Conservation (phyloP, 2,888 invertebrate genomes). For the Lumbricus terrestris region DNA sequence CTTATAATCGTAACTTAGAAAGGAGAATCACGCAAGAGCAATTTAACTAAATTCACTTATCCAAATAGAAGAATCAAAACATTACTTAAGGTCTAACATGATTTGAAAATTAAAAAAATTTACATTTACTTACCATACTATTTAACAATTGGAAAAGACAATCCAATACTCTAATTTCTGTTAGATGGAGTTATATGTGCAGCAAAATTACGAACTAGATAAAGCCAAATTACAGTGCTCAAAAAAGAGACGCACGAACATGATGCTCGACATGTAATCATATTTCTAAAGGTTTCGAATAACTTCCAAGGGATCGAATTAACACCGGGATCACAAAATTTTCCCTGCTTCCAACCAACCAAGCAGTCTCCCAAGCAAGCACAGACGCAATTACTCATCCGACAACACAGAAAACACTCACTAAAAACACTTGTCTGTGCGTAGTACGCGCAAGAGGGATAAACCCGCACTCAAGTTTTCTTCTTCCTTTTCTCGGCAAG, state of each 20-base stretch:
- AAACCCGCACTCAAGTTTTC: neutral
- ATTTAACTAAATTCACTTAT: neutral
- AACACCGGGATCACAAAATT: neutral
- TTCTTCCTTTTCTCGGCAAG: conserved; percentile 45
- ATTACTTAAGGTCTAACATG: neutral
- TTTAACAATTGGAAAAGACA: neutral
- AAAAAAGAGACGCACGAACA: neutral
- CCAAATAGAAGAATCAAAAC: neutral
- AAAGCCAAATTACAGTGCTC: neutral
- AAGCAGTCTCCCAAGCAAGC: conserved; percentile 4
- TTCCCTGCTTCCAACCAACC: neutral
- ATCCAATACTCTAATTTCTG: neutral
- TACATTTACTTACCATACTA: too few relatives aligned
- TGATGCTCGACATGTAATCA: neutral
- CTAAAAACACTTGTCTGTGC: neutral
- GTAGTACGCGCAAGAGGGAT: conserved; percentile 3
- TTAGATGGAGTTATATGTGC: neutral
- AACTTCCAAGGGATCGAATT: neutral
- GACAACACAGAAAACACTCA: neutral
- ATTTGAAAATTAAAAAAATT: neutral
- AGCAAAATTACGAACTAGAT: neutral
- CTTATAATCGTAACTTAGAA: neutral
- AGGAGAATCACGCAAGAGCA: neutral
- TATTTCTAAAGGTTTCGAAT: neutral
- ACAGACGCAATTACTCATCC: neutral